phyloP scores from a whole-genome alignment of 2,888 invertebrate genomes.

The Hypena proboscidalis region DNA sequence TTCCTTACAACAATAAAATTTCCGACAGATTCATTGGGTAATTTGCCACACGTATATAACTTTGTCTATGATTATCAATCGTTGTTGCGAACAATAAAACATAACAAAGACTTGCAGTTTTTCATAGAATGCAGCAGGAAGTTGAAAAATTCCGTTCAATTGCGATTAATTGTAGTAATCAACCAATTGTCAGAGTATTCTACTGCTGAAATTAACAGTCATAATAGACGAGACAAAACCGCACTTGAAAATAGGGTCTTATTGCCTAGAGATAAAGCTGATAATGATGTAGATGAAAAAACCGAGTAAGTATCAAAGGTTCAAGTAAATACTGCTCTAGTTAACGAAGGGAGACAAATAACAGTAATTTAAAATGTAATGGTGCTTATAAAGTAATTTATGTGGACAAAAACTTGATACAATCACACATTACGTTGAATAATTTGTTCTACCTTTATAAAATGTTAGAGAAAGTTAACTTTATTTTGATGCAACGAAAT shows the following conservation, averaged over 20 bases:
- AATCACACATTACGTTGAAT: conserved; percentile 23
- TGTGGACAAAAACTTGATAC: conserved; percentile 35
- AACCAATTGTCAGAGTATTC: conserved; percentile 78
- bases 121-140: conserved; percentile 59
- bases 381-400: conserved; percentile 57
- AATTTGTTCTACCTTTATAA: conserved; percentile 19
- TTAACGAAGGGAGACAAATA: conserved; percentile 65
- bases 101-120: conserved; percentile 15
- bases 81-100: not conserved
- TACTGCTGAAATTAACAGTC: conserved; percentile 75
- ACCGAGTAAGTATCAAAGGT: conserved; percentile 47
- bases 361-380: conserved; percentile 63
- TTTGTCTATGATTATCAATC: no score
- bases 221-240: conserved; percentile 52
- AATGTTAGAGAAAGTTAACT: conserved; percentile 7
- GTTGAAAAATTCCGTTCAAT: conserved; percentile 77
- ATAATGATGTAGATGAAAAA: conserved; percentile 29
- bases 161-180: conserved; percentile 83
- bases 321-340: conserved; percentile 62
- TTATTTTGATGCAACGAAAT: no score
- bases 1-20: no score
- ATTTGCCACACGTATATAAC: no score
- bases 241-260: conserved; percentile 45
- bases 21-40: no score
- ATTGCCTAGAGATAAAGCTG: conserved; percentile 40